Evolutionary conservation across 2,797 vertebrate species (phyloP).

Genomic region (Manis pentadactyla): DNA sequence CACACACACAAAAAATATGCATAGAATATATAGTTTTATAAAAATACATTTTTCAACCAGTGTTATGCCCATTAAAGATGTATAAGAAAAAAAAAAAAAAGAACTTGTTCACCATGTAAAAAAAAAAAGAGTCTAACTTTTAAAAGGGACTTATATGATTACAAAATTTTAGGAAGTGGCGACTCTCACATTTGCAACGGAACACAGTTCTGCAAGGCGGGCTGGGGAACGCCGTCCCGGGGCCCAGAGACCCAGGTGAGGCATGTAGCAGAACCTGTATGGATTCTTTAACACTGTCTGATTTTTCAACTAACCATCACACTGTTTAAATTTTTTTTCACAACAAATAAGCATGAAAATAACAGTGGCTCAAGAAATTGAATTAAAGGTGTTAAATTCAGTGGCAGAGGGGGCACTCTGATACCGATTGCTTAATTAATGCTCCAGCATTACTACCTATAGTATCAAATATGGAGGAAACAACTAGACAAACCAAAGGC

Average conservation of each 20-base stretch:
- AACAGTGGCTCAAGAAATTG: neutral
- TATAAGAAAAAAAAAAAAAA: no score
- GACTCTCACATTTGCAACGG: neutral
- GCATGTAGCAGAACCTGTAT: neutral
- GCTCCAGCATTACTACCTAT: neutral
- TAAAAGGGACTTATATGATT: neutral
- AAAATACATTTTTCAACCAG: no score
- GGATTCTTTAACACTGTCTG: neutral
- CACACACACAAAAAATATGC: no score
- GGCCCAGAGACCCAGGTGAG: neutral
- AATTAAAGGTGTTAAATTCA: neutral
- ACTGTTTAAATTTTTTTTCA: neutral
- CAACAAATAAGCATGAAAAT: neutral
- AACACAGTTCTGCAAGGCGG: neutral
- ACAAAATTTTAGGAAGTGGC: constrained; percentile 9
- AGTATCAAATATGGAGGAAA: neutral
- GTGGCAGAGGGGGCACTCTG: neutral
- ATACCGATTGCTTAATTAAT: constrained; percentile 31
- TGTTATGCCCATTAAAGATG: no score
- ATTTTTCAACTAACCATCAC: neutral
- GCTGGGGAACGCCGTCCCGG: neutral
- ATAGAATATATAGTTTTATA: no score
- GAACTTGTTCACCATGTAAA: no score
- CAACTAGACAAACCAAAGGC: neutral
- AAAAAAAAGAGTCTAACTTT: neutral